Evolutionary conservation across 2,113 vertebrate genomes (phyloP).

Genomic region (Plotosus lineatus): DNA sequence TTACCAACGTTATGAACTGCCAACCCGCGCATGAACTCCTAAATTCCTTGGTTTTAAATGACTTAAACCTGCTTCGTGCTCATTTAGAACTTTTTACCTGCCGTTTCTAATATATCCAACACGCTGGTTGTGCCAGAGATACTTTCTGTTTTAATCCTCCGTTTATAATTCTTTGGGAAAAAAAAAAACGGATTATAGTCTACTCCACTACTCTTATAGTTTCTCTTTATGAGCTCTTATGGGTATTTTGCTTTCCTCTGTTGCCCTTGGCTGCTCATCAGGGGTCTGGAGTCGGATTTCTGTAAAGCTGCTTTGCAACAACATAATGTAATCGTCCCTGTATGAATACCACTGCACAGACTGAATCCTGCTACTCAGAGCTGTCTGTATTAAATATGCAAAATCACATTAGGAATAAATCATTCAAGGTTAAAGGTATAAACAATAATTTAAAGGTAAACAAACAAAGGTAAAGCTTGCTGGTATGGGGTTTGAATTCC

Average conservation of each 20-base stretch:
- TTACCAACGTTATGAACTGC: background rate
- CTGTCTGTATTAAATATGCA: background rate
- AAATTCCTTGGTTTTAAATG: background rate
- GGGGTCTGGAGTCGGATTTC: background rate
- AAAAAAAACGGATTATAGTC: slow-evolving; percentile 17
- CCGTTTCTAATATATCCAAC: background rate
- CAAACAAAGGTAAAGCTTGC: too few species aligned
- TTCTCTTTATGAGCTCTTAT: slow-evolving; percentile 15
- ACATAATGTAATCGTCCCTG: background rate
- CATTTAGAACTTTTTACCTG: slow-evolving; percentile 20
- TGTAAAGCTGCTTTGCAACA: slow-evolving; percentile 24
- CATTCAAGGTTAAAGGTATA: background rate
- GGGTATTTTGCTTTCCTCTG: slow-evolving; percentile 13
- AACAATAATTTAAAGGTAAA: background rate
- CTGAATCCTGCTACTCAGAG: background rate
- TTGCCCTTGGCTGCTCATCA: slow-evolving; percentile 21
- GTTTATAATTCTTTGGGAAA: background rate
- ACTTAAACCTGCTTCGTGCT: slow-evolving; percentile 1
- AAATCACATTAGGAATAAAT: background rate
- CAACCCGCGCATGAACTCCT: background rate
- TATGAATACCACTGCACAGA: background rate
- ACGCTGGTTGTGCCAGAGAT: background rate
- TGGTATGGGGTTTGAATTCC: too few species aligned
- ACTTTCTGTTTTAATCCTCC: slow-evolving; percentile 7
- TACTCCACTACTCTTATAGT: background rate